Percentiles rank a stretch among this genome's conserved stretches.
Conservation (phyloP, 2,888 invertebrate genomes). For the Lottia scabra region DNA sequence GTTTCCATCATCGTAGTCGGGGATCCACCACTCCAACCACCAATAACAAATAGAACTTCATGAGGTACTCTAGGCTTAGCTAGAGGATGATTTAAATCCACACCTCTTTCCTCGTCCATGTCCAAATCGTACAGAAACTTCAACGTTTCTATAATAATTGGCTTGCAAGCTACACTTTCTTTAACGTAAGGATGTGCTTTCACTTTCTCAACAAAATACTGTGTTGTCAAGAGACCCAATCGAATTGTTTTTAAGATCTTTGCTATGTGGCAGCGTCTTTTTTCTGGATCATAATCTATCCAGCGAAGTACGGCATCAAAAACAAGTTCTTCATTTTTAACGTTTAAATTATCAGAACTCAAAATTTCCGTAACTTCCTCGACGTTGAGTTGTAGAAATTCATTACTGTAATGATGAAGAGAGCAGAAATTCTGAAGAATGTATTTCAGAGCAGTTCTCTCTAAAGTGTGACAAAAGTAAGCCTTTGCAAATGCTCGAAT, state of each 20-base stretch:
- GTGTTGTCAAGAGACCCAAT: constrained; percentile 80
- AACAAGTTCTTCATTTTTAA: constrained; percentile 65
- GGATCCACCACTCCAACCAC: constrained; percentile 79
- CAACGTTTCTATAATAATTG: constrained; percentile 89
- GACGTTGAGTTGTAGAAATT: constrained; percentile 72
- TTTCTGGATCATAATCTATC: constrained; percentile 83
- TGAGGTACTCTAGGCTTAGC: constrained; percentile 78
- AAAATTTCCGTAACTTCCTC: constrained; percentile 53
- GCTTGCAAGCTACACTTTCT: constrained; percentile 81
- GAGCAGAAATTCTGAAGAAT: constrained; percentile 73
- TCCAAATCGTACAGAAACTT: constrained; percentile 93
- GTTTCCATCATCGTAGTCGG: constrained; percentile 77
- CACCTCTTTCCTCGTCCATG: constrained; percentile 82
- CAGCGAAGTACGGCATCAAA: constrained; percentile 77
- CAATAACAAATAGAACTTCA: constrained; percentile 71
- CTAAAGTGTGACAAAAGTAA: constrained; percentile 81
- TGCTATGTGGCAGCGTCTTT: constrained; percentile 81
- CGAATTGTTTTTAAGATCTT: constrained; percentile 69
- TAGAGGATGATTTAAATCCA: constrained; percentile 73
- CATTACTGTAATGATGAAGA: constrained; percentile 53
- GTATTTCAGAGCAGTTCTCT: constrained; percentile 78
- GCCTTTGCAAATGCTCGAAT: constrained; percentile 85
- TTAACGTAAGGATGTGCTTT: constrained; percentile 86
- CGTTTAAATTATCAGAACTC: constrained; percentile 64
- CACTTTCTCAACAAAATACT: constrained; percentile 87